These are phyloP conservation scores for Picus viridis DNA, from an alignment of 2,797 vertebrate species.

Conservation along the genomic window DNA sequence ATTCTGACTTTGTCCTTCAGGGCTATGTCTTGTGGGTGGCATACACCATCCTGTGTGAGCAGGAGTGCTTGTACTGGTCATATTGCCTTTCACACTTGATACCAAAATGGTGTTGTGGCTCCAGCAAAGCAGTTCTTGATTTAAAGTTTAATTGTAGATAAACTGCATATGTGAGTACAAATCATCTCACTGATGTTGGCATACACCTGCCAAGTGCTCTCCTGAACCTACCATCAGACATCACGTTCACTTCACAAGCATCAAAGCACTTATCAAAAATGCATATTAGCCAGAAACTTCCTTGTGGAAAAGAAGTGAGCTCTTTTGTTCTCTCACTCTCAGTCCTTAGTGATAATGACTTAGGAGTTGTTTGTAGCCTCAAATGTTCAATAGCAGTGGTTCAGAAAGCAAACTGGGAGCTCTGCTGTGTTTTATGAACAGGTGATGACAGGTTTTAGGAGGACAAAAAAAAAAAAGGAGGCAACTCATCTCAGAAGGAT, in stretches of 20 bases:
- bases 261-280: slow-evolving; percentile 6
- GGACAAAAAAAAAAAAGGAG: neutral
- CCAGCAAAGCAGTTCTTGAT: neutral
- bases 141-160: neutral
- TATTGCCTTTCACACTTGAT: neutral
- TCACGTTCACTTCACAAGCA: neutral
- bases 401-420: slow-evolving; percentile 22
- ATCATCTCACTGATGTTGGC: neutral
- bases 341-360: neutral
- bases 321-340: slow-evolving; percentile 31
- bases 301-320: slow-evolving; percentile 17
- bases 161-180: neutral
- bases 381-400: neutral
- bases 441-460: slow-evolving; percentile 42
- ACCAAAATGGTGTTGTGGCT: neutral
- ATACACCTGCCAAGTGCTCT: neutral
- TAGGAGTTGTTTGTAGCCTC: neutral
- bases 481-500: neutral
- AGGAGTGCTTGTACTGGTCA: neutral
- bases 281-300: neutral
- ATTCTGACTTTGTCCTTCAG: neutral
- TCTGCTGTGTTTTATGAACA: slow-evolving; percentile 62
- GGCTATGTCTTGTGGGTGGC: neutral
- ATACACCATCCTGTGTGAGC: neutral
- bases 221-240: neutral